A percentile compares a stretch with the other conserved stretches of the same genome.
These are phyloP conservation scores for Cyclophora albipunctata DNA, from an alignment of 2,888 invertebrate species.

Conservation along the genomic window DNA sequence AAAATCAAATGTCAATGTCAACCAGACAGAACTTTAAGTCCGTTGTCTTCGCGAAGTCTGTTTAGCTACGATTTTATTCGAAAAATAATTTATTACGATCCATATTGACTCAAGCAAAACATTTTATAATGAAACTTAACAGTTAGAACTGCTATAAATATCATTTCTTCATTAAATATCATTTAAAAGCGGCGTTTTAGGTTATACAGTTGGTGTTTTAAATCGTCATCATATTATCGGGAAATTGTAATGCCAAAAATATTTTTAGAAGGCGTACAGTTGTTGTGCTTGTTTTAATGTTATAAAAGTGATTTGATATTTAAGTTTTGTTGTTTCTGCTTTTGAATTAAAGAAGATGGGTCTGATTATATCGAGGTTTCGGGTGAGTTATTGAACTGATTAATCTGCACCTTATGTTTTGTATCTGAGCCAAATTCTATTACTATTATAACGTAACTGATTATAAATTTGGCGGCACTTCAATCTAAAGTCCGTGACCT, in stretches of 20 bases:
- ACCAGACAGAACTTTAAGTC: not conserved
- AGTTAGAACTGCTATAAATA: not conserved
- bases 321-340: constrained; percentile 10
- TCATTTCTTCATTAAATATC: not conserved
- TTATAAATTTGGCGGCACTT: constrained; percentile 55
- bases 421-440: constrained; percentile 59
- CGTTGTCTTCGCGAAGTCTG: not conserved
- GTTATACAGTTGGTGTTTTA: constrained; percentile 37
- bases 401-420: constrained; percentile 35
- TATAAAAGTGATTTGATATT: constrained; percentile 29
- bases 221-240: constrained; percentile 48
- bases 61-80: not conserved
- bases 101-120: not conserved
- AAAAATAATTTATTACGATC: not conserved
- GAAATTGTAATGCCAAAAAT: constrained; percentile 48
- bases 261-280: constrained; percentile 51
- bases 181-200: constrained; percentile 45
- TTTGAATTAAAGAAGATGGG: constrained; percentile 70
- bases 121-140: not conserved
- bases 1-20: not conserved
- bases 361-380: constrained; percentile 79
- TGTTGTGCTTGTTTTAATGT: constrained; percentile 35
- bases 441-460: constrained; percentile 26
- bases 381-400: constrained; percentile 69
- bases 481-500: constrained; percentile 55